phyloP scores from a whole-genome alignment of 2,113 vertebrate genomes.

The Pogona vitticeps region DNA sequence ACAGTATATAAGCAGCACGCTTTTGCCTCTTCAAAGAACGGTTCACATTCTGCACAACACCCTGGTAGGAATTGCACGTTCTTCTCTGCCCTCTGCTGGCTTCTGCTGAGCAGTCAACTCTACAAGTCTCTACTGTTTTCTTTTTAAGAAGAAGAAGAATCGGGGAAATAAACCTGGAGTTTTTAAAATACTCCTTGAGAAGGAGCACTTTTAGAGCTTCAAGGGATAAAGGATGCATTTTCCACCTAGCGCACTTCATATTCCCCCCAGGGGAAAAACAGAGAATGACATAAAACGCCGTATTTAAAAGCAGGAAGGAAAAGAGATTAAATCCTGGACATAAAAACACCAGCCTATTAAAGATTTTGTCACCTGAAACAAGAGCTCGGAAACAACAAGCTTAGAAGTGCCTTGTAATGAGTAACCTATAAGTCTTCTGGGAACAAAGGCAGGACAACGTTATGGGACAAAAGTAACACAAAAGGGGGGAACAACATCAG shows the following conservation, averaged over 20 bases:
- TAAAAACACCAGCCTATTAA: rapidly evolving
- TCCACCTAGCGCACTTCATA: background rate
- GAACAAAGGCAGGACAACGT: too few relatives aligned
- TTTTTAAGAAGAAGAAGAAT: rapidly evolving
- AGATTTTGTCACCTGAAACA: background rate
- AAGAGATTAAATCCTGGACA: rapidly evolving
- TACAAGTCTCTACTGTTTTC: too few relatives aligned
- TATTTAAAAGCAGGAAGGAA: background rate
- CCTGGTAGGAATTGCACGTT: background rate
- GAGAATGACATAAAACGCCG: background rate
- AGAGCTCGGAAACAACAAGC: background rate
- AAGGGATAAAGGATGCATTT: background rate
- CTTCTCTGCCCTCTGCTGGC: background rate
- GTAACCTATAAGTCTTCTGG: too few relatives aligned
- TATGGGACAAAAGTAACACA: too few relatives aligned
- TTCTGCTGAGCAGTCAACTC: background rate
- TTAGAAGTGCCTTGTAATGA: too few relatives aligned
- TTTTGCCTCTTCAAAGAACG: background rate
- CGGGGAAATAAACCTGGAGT: background rate
- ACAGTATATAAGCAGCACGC: too few relatives aligned
- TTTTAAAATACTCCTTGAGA: background rate
- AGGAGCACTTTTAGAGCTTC: background rate
- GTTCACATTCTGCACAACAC: background rate
- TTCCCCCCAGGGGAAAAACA: background rate
- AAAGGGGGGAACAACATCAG: too few relatives aligned